A percentile compares a stretch with the other conserved stretches of the same genome.
Conservation (phyloP, 2,888 invertebrate genomes). For the Aphelenchoides bicaudatus region DNA sequence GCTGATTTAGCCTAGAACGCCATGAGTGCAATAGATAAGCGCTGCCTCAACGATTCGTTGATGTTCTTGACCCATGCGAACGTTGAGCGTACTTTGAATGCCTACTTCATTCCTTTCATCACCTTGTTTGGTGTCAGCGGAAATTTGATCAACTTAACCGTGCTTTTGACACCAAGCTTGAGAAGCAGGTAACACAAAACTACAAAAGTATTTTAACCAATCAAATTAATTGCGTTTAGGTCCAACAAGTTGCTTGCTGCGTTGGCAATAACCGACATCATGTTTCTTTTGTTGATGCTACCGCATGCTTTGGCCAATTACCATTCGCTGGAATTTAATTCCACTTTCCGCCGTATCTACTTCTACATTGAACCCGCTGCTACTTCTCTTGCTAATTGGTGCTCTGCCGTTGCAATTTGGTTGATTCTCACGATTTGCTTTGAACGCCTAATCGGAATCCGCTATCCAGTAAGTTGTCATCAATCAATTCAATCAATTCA, state of each 20-base stretch:
- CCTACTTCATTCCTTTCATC: slow-evolving; percentile 44
- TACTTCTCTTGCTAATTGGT: slow-evolving; percentile 51
- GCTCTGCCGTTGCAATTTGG: slow-evolving; percentile 56
- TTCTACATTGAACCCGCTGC: slow-evolving; percentile 43
- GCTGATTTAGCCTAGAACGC: too few species aligned
- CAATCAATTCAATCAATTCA: too few species aligned
- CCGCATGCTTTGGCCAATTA: slow-evolving; percentile 54
- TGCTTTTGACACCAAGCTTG: slow-evolving; percentile 48
- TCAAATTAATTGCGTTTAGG: slow-evolving; percentile 32
- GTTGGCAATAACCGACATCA: slow-evolving; percentile 51
- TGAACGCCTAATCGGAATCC: slow-evolving; percentile 52
- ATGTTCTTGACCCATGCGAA: neutral
- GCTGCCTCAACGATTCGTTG: slow-evolving; percentile 6
- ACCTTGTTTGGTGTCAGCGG: slow-evolving; percentile 52
- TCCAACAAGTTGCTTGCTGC: slow-evolving; percentile 51
- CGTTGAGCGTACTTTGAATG: slow-evolving; percentile 35
- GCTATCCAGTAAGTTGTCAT: slow-evolving; percentile 52
- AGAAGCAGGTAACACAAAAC: slow-evolving; percentile 40
- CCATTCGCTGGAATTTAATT: slow-evolving; percentile 40
- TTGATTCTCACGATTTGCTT: slow-evolving; percentile 53
- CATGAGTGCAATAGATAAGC: too few species aligned
- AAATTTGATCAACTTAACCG: slow-evolving; percentile 51
- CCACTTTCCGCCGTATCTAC: slow-evolving; percentile 50
- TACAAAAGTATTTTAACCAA: neutral
- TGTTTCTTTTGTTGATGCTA: slow-evolving; percentile 50